Conservation (phyloP, 1,140 invertebrate species). For the Drosophila melanica region DNA sequence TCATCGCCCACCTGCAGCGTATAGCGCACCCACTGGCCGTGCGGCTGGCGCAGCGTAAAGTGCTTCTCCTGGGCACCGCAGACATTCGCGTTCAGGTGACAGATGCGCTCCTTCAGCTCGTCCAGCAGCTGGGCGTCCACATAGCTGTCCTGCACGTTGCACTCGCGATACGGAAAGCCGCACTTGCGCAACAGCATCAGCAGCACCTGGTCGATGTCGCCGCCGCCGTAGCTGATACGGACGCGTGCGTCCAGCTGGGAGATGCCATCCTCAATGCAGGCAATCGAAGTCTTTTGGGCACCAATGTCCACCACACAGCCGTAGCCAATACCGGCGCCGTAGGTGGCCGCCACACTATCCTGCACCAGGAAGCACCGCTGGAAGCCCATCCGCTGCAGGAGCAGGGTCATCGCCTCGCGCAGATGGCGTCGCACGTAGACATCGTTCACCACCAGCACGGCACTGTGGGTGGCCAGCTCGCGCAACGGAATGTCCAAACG, state of each 20-base stretch:
- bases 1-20: constrained; percentile 95
- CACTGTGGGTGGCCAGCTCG: constrained; percentile 93
- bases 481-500: constrained; percentile 87
- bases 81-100: constrained; percentile 92
- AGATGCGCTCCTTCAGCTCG: constrained; percentile 94
- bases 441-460: constrained; percentile 95
- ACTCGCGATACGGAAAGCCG: constrained; percentile 94
- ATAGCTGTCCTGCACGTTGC: constrained; percentile 87
- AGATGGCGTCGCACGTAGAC: constrained; percentile 95
- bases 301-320: constrained; percentile 98
- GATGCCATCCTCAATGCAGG: constrained; percentile 98
- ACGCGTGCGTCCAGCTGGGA: constrained; percentile 94
- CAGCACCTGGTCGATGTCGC: constrained; percentile 94
- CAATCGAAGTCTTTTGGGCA: constrained; percentile 97
- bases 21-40: constrained; percentile 87
- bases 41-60: constrained; percentile 70
- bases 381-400: constrained; percentile 94
- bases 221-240: constrained; percentile 94
- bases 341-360: constrained; percentile 96
- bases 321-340: constrained; percentile 95
- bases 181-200: constrained; percentile 94
- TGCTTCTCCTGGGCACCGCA: constrained; percentile 81
- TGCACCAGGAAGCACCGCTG: constrained; percentile 93
- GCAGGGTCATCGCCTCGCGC: constrained; percentile 92
- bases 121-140: constrained; percentile 90